These are phyloP conservation scores for Phoxinus phoxinus DNA, from an alignment of 2,113 vertebrate species.

Conservation along the genomic window DNA sequence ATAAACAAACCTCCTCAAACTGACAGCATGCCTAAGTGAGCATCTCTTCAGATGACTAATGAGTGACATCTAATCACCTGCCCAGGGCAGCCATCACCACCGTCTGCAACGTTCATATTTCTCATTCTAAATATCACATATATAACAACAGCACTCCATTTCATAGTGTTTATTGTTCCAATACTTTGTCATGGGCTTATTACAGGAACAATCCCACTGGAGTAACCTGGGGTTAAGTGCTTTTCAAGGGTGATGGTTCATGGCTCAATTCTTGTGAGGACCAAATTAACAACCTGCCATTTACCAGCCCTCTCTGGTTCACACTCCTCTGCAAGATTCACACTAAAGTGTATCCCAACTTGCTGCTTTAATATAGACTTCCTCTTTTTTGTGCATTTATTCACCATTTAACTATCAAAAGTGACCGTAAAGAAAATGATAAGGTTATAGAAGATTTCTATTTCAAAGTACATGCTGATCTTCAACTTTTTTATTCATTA, in stretches of 20 bases:
- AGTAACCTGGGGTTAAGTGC: conserved; percentile 15
- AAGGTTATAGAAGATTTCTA: no score
- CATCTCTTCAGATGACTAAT: conserved; percentile 39
- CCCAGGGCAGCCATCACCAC: conserved; percentile 14
- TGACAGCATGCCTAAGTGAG: conserved; percentile 37
- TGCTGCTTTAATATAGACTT: not conserved
- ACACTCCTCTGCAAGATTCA: not conserved
- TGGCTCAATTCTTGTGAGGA: conserved; percentile 19
- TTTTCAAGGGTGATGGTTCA: not conserved
- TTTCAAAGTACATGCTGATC: no score
- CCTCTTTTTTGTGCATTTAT: not conserved
- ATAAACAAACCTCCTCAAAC: conserved; percentile 47
- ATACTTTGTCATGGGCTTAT: not conserved
- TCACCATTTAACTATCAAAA: not conserved
- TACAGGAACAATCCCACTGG: not conserved
- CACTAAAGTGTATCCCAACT: not conserved
- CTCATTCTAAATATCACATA: not conserved
- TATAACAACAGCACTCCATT: not conserved
- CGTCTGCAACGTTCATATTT: conserved; percentile 32
- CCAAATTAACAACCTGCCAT: not conserved
- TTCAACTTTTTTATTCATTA: not conserved
- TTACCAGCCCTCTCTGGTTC: not conserved
- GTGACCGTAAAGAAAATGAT: no score
- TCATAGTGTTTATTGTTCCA: conserved; percentile 1
- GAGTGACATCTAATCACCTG: conserved; percentile 53